These are phyloP conservation scores for Jaculus jaculus DNA, from an alignment of 2,113 vertebrate genomes.

Conservation along the genomic window DNA sequence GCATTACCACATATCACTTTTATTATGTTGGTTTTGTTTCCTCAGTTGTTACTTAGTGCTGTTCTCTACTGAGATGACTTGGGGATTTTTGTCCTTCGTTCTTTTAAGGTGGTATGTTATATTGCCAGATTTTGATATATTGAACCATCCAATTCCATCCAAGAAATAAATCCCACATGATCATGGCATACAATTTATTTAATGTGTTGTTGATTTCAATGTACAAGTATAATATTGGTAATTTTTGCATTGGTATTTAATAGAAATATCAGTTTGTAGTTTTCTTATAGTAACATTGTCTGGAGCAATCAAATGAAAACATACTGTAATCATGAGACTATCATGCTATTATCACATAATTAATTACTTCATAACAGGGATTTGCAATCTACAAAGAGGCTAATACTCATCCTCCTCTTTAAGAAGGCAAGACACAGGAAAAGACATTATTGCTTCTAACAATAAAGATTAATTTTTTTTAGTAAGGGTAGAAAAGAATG, in stretches of 20 bases:
- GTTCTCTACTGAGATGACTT: neutral
- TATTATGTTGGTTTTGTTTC: neutral
- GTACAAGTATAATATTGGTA: neutral
- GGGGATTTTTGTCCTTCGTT: neutral
- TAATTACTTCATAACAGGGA: constrained; percentile 5
- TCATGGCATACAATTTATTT: neutral
- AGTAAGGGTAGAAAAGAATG: neutral
- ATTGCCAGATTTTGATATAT: neutral
- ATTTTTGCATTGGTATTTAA: constrained; percentile 11
- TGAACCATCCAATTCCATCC: neutral
- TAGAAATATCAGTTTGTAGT: neutral
- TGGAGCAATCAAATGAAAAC: neutral
- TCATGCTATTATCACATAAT: neutral
- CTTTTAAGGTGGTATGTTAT: neutral
- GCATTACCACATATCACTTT: neutral
- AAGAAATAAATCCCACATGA: neutral
- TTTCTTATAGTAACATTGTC: neutral
- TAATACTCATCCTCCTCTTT: neutral
- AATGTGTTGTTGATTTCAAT: constrained; percentile 4
- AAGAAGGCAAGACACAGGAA: constrained; percentile 10
- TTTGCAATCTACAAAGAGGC: neutral
- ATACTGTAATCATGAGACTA: neutral
- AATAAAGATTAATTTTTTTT: neutral
- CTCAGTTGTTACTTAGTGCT: neutral
- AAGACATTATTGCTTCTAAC: neutral